Evolutionary conservation across 2,113 vertebrate genomes (phyloP), one percentile per base, ranked within the genome.

Genomic region (Eubucco bourcierii): DNA sequence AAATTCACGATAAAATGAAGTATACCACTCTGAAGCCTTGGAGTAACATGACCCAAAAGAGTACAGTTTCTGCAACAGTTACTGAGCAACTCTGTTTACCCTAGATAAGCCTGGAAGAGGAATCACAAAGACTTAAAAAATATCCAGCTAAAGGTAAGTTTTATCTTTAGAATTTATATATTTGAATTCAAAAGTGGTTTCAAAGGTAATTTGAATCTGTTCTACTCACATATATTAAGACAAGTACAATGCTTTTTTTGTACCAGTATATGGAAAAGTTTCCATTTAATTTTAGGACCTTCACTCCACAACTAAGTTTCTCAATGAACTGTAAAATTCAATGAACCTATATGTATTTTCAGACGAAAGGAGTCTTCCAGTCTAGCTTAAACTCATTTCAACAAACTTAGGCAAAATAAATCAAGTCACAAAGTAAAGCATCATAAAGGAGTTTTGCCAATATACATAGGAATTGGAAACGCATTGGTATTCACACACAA

Each of bases 101-200:
- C 76, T 37, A 76, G 41, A 37, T 8, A 44, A 68, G 44, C 59
- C 44, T 56, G 68, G 60, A 90, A 88, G 68, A 65, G 50, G 21
- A 84, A 77, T 73, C 50, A 44, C 50, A 65, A 65, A 64, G 37
- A 37, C 55, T 90, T 80, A 47, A 67, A 7, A 82, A 50, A 46
- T 25, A 82, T 53, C 23, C 58, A 94, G 12, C 34, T 79, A 24
- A 75, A 64, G 72, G 75, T 53, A 74, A 46, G 19, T 61, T 93
- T 33, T 80, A 47, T 56, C 70, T 80, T 77, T 37, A 24, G 28
- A 84, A 80, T 84, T 80, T 9, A 61, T 4, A 58, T 19, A 58
- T 77, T 56, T 84, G n/a, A 23, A 65, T 61, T 39, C 76, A 90
- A 79, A 93, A 82, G 56, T 10, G 50, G 31, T 88, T 90, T 72